Percentiles rank a stretch among this genome's conserved stretches.
Evolutionary conservation across 2,888 invertebrate species (phyloP).

Genomic region (Platynereis dumerilii): DNA sequence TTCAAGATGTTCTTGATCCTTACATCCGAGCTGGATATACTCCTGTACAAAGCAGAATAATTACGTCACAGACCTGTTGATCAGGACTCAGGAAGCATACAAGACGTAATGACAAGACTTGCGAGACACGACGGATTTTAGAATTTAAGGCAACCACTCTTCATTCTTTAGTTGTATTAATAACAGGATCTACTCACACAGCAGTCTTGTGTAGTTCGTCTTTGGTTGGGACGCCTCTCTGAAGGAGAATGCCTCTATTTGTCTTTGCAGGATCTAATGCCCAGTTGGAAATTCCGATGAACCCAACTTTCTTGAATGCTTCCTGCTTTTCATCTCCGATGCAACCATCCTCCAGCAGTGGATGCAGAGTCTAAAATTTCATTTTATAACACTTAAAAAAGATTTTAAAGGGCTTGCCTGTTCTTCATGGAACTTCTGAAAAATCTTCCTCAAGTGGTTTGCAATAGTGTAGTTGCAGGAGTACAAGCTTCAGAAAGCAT

Average conservation of each 20-base stretch:
- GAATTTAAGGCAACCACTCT: too few relatives aligned
- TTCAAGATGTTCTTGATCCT: constrained; percentile 34
- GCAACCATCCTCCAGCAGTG: constrained; percentile 59
- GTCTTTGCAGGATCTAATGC: constrained; percentile 62
- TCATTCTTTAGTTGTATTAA: too few relatives aligned
- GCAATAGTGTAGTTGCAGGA: too few relatives aligned
- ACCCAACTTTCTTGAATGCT: constrained; percentile 53
- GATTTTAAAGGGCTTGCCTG: too few relatives aligned
- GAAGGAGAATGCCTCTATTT: constrained; percentile 59
- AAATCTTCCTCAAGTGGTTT: too few relatives aligned
- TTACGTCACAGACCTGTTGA: not conserved
- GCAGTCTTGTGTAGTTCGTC: constrained; percentile 29
- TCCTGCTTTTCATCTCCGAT: constrained; percentile 51
- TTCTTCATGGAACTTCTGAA: too few relatives aligned
- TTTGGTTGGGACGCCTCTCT: constrained; percentile 45
- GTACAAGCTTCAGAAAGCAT: too few relatives aligned
- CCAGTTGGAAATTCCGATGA: constrained; percentile 62
- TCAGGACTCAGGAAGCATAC: too few relatives aligned
- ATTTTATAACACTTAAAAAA: too few relatives aligned
- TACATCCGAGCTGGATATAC: constrained; percentile 44
- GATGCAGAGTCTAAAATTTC: constrained; percentile 52
- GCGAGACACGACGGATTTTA: too few relatives aligned
- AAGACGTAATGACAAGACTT: too few relatives aligned
- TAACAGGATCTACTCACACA: not conserved
- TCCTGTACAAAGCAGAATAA: constrained; percentile 36